A percentile compares a stretch with the other conserved stretches of the same genome.
phyloP scores from a whole-genome alignment of 1,140 invertebrate genomes.

The Forficula auricularia region DNA sequence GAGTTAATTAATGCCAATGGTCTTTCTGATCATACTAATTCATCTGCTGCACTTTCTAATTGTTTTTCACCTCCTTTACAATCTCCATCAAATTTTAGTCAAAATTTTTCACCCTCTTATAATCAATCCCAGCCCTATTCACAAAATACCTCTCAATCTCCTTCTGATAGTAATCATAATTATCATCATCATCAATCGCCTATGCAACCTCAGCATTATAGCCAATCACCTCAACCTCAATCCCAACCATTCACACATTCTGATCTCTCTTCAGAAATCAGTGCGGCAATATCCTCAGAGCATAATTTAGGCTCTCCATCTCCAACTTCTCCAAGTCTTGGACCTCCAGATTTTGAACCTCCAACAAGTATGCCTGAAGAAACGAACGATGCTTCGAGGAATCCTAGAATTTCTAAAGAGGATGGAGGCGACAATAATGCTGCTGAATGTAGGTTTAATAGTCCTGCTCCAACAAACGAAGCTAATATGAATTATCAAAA shows the following conservation, averaged over 20 bases:
- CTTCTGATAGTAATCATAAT: conserved; percentile 9
- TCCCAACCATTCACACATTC: conserved; percentile 49
- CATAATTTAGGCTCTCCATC: conserved; percentile 39
- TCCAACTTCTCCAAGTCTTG: conserved; percentile 43
- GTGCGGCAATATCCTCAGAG: conserved; percentile 54
- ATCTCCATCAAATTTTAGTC: conserved; percentile 29
- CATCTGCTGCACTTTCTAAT: conserved; percentile 25
- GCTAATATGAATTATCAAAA: conserved; percentile 17
- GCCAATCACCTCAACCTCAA: conserved; percentile 37
- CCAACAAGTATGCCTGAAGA: conserved; percentile 40
- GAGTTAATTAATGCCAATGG: conserved; percentile 13
- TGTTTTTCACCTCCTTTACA: conserved; percentile 37
- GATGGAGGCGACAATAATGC: background rate
- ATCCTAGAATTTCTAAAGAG: conserved; percentile 3
- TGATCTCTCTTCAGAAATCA: conserved; percentile 56
- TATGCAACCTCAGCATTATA: conserved; percentile 29
- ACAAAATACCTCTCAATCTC: conserved; percentile 11
- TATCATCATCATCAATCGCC: conserved; percentile 19
- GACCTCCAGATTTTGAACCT: conserved; percentile 59
- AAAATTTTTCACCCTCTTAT: conserved; percentile 24
- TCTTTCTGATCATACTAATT: conserved; percentile 16
- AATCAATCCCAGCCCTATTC: conserved; percentile 24
- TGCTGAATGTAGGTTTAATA: conserved; percentile 32
- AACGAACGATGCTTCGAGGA: conserved; percentile 18
- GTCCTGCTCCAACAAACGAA: conserved; percentile 24